phyloP scores from a whole-genome alignment of 2,888 invertebrate species.

The Drosophila diplacantha region DNA sequence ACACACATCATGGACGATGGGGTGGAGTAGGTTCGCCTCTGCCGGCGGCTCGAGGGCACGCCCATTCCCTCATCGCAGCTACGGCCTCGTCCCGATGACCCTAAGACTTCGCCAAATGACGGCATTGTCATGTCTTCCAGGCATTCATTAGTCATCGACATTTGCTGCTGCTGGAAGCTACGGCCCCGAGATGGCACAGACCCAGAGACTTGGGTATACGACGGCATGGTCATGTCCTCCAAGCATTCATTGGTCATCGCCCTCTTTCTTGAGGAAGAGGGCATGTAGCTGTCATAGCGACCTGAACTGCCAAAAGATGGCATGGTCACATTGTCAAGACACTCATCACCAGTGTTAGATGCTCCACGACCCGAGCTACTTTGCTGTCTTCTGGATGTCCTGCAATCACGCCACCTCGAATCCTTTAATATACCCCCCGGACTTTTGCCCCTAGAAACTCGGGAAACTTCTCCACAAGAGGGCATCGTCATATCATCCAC shows the following conservation, averaged over 20 bases:
- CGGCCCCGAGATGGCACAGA: background rate
- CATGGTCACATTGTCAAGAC: conserved; percentile 5
- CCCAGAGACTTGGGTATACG: background rate
- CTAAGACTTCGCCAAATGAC: conserved; percentile 6
- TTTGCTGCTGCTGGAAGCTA: background rate
- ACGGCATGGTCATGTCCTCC: conserved; percentile 26
- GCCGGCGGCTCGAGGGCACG: background rate
- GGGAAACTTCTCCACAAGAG: conserved; percentile 4
- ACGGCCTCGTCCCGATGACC: conserved; percentile 13
- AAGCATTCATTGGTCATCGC: conserved; percentile 16
- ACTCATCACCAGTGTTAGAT: background rate
- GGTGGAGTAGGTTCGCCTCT: conserved; percentile 2
- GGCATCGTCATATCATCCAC: conserved; percentile 32
- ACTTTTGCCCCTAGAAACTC: background rate
- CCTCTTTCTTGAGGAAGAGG: background rate
- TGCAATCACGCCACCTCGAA: background rate
- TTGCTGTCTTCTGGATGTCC: background rate
- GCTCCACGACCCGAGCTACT: background rate
- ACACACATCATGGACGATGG: background rate
- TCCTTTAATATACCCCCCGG: background rate
- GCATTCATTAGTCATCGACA: conserved; percentile 20
- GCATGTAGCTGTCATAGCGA: background rate
- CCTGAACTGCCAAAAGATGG: conserved; percentile 4
- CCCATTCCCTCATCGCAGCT: background rate
- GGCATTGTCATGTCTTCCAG: conserved; percentile 28